Base-by-base conservation (phyloP, 2,113 vertebrate species). In the Uria lomvia region DNA sequence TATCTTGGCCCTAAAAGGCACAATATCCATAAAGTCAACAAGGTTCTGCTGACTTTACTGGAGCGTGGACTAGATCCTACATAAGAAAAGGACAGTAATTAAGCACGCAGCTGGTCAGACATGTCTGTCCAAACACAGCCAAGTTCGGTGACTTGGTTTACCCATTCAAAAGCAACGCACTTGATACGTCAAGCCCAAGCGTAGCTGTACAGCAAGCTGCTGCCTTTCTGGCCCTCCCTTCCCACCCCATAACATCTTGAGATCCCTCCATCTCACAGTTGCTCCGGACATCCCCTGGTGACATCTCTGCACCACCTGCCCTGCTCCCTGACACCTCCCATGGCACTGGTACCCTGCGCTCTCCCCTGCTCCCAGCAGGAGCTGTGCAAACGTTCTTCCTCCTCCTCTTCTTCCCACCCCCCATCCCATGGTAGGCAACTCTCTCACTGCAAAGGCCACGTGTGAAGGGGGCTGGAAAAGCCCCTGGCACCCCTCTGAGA, bases 31-130 rank as follows among this genome's bases (percentile, higher is more conserved):
- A 87, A 92, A 89, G 70, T 85, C 66, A 76, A 70, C 40, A 76
- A 82, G 70, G 50, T 82, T 95, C 49, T 85, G 66, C 76, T 92
- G 77, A 94, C 36, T 95, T 90, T 66, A 53, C 29, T 63, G 34
- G 36, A 81, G 45, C 36, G 85, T 86, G n/a, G 53, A 86, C 47
- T 74, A 86, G 42, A 71, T 80, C 55, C 72, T 71, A 26, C 18
- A 79, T 34, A 43, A 66, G 49, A 34, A 90, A 83, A 90, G 42
- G 67, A 73, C 55, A 47, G 34, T 9, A 94, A 74, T 90, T 82
- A 92, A 76, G 67, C 26, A 81, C 7, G 1, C 80, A 94, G 84
- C 53, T 94, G 73, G 58, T 76, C 86, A 89, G 83, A 85, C 17
- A 23, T 5, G 3, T 43, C 92, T 72, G 72, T 86, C 62, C 30